phyloP scores from a whole-genome alignment of 2,797 vertebrate genomes.

The Delichon dasypus region DNA sequence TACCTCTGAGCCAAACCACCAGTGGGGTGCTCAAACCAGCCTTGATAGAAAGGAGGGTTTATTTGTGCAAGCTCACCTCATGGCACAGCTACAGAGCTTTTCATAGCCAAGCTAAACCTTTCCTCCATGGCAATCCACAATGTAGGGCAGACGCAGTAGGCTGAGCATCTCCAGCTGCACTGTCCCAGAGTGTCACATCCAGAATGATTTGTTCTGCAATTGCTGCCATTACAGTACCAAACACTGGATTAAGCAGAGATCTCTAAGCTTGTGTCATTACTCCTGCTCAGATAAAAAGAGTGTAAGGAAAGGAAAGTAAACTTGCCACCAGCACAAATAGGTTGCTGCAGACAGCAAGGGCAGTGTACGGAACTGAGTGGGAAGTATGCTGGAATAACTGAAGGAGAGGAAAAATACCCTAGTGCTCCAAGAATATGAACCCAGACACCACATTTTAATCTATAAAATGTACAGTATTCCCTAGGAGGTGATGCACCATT shows the following conservation, averaged over 20 bases:
- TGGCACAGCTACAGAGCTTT: background rate
- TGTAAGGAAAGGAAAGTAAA: background rate
- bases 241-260: background rate
- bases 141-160: rapidly evolving
- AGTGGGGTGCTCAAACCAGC: background rate
- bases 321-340: background rate
- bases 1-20: background rate
- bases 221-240: background rate
- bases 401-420: background rate
- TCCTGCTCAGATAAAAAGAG: background rate
- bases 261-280: background rate
- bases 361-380: background rate
- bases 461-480: background rate
- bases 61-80: background rate
- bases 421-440: background rate
- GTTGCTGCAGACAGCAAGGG: background rate
- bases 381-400: background rate
- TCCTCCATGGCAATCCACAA: background rate
- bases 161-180: background rate
- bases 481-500: background rate
- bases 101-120: background rate
- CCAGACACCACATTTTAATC: background rate
- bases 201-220: background rate
- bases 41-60: background rate
- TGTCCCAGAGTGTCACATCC: background rate